phyloP scores from a whole-genome alignment of 1,140 invertebrate genomes.

The Pseudomyrmex concolor region DNA sequence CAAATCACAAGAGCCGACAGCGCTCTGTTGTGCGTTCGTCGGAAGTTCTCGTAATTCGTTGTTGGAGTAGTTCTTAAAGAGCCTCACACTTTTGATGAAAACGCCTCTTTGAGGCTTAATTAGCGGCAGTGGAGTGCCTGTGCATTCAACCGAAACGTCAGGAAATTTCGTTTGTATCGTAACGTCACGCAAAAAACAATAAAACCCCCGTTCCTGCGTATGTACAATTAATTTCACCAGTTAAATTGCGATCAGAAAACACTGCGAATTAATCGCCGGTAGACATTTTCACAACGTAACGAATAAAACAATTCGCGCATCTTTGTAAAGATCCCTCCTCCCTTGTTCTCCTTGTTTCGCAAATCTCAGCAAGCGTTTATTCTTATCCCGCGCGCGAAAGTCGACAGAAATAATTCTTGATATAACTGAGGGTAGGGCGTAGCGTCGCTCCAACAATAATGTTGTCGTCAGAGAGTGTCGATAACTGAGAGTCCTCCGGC shows the following conservation, averaged over 20 bases:
- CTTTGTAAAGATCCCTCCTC: neutral
- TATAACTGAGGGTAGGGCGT: slow-evolving; percentile 17
- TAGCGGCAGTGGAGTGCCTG: slow-evolving; percentile 51
- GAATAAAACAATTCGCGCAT: neutral
- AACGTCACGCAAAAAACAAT: neutral
- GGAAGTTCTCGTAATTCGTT: slow-evolving; percentile 62
- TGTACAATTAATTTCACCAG: no score
- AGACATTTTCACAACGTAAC: neutral
- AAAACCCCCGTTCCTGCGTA: neutral
- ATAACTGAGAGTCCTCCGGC: slow-evolving; percentile 66
- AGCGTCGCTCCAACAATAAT: slow-evolving; percentile 43
- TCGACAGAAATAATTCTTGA: slow-evolving; percentile 53
- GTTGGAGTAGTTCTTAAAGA: slow-evolving; percentile 63
- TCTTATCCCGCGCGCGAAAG: slow-evolving; percentile 45
- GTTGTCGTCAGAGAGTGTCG: slow-evolving; percentile 55
- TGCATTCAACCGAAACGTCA: slow-evolving; percentile 49
- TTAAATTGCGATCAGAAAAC: no score
- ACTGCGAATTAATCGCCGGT: no score
- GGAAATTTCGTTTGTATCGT: slow-evolving; percentile 40
- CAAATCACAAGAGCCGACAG: slow-evolving; percentile 6
- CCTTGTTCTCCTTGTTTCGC: neutral
- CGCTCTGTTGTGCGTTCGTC: slow-evolving; percentile 43
- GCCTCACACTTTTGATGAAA: slow-evolving; percentile 57
- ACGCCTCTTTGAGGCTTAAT: slow-evolving; percentile 67
- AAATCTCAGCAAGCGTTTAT: slow-evolving; percentile 40